Evolutionary conservation across 92 coral and sea anemone species (phyloP), one percentile per base, ranked within the genome.

Genomic region (Isaurus tuberculatus): DNA sequence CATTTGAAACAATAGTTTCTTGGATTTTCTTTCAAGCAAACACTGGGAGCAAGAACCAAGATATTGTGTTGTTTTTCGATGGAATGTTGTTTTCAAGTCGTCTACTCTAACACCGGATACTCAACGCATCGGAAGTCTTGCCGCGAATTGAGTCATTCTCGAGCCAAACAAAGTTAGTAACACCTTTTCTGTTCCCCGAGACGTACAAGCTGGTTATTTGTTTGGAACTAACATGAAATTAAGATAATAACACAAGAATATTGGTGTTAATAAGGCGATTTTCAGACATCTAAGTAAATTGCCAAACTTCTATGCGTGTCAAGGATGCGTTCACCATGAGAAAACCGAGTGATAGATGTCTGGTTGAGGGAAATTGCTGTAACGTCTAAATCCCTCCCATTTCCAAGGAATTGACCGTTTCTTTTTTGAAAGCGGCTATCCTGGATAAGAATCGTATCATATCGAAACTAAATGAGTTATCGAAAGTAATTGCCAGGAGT

Each of bases 51-150:
- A 77, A 77, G 51, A 77, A 5, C 44, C 44, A 40, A 40, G 44
- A 40, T 61, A 33, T 40, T 58, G 33, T 17, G 82, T 51, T 61
- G 58, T 77, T 58, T 33, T 60, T 55, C 70, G 53, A 17, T 55
- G 82, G 82, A 77, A 77, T 77, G 82, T 75, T 75, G 81, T 77
- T 58, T 77, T 77, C 69, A 25, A 58, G 69, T 22, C 20, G 16
- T 9, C 82, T 32, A 77, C 82, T 77, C 82, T 58, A 77, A 77
- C 70, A 55, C 82, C 82, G 82, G 82, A 77, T 65, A 77, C 82
- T 77, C 36, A 37, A 16, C 27, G 36, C 53, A 77, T 77, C 82
- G 82, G 82, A 77, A 77, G 82, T 77, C 82, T 67, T 77, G 82
- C 32, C 68, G 80, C 57, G 80, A 74, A 48, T 51, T 49, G 65